These are phyloP conservation scores for Linyphia triangularis DNA, from an alignment of 2,888 invertebrate species.

Conservation along the genomic window DNA sequence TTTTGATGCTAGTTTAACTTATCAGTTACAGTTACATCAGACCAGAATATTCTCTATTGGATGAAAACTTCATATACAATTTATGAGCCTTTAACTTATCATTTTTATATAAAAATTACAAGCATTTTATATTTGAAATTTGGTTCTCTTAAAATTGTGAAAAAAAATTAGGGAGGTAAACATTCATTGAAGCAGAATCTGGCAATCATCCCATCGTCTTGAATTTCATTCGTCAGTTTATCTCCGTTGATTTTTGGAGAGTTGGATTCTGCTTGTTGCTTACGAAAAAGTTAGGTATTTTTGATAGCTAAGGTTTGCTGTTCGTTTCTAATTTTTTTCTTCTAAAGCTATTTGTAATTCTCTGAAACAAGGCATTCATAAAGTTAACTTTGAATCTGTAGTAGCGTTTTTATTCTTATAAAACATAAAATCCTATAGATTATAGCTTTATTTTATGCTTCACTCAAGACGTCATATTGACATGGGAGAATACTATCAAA, in stretches of 20 bases:
- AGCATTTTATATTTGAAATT: too few relatives aligned
- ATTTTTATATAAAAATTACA: too few relatives aligned
- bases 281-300: background rate
- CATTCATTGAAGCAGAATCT: too few relatives aligned
- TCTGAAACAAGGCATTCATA: background rate
- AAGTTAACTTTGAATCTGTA: background rate
- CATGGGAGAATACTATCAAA: slow-evolving; percentile 50
- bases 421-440: background rate
- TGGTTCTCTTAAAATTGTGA: too few relatives aligned
- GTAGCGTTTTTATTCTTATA: background rate
- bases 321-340: background rate
- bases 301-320: background rate
- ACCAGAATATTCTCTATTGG: background rate
- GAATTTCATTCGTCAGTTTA: slow-evolving; percentile 44
- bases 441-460: slow-evolving; percentile 55
- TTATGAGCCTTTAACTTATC: too few relatives aligned
- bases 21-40: background rate
- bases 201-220: slow-evolving; percentile 7
- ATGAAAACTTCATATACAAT: too few relatives aligned
- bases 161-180: too few relatives aligned
- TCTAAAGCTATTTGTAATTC: background rate
- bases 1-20: background rate
- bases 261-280: background rate
- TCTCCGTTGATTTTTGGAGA: background rate
- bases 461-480: slow-evolving; percentile 54